Evolutionary conservation across 2,888 invertebrate genomes (phyloP).

Genomic region (Sphaeridia pumilis): DNA sequence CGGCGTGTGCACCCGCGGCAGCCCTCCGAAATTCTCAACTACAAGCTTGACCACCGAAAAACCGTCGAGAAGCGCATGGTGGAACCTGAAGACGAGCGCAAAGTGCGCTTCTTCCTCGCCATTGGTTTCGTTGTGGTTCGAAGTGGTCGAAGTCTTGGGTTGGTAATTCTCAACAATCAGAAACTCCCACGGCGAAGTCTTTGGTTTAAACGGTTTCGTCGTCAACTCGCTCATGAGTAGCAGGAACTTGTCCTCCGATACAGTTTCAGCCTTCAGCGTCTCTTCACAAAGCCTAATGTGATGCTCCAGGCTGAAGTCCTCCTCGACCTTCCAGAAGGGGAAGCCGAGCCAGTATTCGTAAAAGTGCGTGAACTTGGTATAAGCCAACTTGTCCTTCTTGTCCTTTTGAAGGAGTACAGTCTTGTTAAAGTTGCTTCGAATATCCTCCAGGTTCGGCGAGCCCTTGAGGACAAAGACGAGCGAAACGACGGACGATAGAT

Average conservation of each 20-base stretch:
- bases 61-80: conserved; percentile 22
- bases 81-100: conserved; percentile 21
- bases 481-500: conserved; percentile 10
- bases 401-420: conserved; percentile 20
- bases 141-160: no score
- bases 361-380: conserved; percentile 22
- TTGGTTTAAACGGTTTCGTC: conserved; percentile 18
- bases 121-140: no score
- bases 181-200: conserved; percentile 27
- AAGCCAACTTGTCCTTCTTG: conserved; percentile 16
- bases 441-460: background rate
- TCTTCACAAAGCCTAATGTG: conserved; percentile 21
- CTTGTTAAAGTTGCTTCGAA: conserved; percentile 2
- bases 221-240: conserved; percentile 17
- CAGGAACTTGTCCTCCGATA: conserved; percentile 22
- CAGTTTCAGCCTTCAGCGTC: background rate
- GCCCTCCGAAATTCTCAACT: conserved; percentile 7
- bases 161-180: conserved; percentile 20
- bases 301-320: conserved; percentile 18
- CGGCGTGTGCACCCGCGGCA: background rate
- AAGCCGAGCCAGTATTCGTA: conserved; percentile 30
- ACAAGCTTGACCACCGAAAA: conserved; percentile 8
- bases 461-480: conserved; percentile 8
- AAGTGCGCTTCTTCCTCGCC: no score
- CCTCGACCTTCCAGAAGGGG: conserved; percentile 27